Percentiles rank a stretch among this genome's conserved stretches.
Conservation (phyloP, 2,888 invertebrate genomes). For the Deilephila elpenor region DNA sequence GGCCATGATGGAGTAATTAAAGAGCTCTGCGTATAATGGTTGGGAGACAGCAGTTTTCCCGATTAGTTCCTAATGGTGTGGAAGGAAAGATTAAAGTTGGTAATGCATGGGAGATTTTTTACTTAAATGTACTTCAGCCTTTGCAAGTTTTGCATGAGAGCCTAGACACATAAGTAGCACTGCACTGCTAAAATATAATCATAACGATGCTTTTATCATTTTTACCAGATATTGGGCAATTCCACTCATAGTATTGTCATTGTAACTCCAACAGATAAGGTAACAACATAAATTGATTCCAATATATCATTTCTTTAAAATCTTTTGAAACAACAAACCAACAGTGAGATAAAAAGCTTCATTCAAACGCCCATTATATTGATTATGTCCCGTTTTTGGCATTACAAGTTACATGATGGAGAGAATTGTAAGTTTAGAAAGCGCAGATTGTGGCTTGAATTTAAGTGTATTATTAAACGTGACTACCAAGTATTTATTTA, state of each 20-base stretch:
- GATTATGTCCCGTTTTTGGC: constrained; percentile 29
- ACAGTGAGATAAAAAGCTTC: background rate
- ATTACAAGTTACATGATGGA: constrained; percentile 8
- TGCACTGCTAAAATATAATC: no score
- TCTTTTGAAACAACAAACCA: background rate
- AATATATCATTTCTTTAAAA: background rate
- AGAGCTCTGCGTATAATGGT: constrained; percentile 53
- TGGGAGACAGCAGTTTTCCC: constrained; percentile 58
- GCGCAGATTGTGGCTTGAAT: background rate
- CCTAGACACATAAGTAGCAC: no score
- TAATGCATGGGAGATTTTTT: constrained; percentile 44
- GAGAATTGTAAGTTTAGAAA: background rate
- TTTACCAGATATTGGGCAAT: no score
- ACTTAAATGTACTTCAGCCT: no score
- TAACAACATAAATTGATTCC: no score
- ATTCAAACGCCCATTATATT: constrained; percentile 23
- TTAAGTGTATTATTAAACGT: no score
- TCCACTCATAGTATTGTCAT: no score
- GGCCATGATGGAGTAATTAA: constrained; percentile 48
- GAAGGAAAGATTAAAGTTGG: constrained; percentile 66
- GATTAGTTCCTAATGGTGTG: constrained; percentile 68
- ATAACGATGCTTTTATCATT: no score
- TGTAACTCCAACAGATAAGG: no score
- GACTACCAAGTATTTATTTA: no score
- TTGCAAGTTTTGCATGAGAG: no score